A percentile compares a stretch with the other conserved stretches of the same genome.
Evolutionary conservation across 92 coral and sea anemone species (phyloP).

Genomic region (Pocillopora meandrina): DNA sequence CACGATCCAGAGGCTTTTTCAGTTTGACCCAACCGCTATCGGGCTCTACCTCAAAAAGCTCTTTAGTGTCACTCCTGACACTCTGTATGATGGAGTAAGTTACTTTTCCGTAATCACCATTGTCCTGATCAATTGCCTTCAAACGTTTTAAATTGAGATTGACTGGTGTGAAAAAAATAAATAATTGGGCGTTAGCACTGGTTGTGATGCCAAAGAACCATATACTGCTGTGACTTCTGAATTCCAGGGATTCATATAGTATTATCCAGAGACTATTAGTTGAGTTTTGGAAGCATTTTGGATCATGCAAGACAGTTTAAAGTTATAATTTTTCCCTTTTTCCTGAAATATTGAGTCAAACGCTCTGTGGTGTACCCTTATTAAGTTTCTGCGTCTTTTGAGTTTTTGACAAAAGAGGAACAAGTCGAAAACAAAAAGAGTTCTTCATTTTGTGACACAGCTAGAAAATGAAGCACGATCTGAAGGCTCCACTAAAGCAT

Average conservation of each 20-base stretch:
- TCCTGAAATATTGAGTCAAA: no score
- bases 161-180: conserved; percentile 8
- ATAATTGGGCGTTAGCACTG: neutral
- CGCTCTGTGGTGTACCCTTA: no score
- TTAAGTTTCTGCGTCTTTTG: no score
- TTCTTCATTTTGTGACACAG: no score
- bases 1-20: conserved; percentile 59
- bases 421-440: no score
- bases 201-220: no score
- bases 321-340: no score
- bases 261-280: neutral
- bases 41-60: conserved; percentile 53
- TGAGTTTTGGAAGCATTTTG: no score
- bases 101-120: conserved; percentile 53
- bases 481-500: no score
- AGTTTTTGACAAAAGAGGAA: no score
- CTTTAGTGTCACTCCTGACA: conserved; percentile 39
- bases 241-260: neutral
- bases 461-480: no score
- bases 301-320: no score
- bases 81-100: conserved; percentile 68
- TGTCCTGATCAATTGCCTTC: conserved; percentile 65
- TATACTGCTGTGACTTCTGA: neutral
- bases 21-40: conserved; percentile 63
- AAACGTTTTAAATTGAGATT: conserved; percentile 22